These are phyloP conservation scores for Gerris buenoi DNA, from an alignment of 1,140 invertebrate species.

Conservation along the genomic window DNA sequence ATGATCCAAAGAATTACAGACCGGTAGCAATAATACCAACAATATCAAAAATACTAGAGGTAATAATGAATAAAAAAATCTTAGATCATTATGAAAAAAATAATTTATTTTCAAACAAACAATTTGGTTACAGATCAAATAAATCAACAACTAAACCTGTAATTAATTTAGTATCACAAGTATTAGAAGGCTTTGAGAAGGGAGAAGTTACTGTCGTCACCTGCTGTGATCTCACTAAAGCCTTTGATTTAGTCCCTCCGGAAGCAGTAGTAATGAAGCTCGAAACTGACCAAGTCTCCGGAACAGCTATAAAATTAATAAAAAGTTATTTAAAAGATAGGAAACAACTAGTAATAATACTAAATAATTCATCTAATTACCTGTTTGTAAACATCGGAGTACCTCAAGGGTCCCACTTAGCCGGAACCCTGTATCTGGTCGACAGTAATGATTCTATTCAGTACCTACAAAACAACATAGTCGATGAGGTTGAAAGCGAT, in stretches of 20 bases:
- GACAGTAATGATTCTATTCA: neutral
- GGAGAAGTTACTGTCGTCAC: conserved; percentile 15
- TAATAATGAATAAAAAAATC: conserved; percentile 19
- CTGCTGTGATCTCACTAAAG: conserved; percentile 25
- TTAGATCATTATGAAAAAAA: conserved; percentile 18
- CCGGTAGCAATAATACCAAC: conserved; percentile 21
- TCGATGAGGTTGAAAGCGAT: neutral
- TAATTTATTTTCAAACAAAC: conserved; percentile 17
- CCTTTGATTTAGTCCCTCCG: conserved; percentile 25
- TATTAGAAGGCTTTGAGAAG: conserved; percentile 16
- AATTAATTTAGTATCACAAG: conserved; percentile 15
- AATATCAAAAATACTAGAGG: conserved; percentile 24
- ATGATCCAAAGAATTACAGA: conserved; percentile 18
- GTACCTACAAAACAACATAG: neutral
- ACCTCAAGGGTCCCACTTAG: neutral
- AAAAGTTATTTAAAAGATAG: neutral
- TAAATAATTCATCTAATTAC: neutral
- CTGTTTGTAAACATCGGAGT: neutral
- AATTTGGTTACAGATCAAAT: conserved; percentile 22
- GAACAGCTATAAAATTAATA: neutral
- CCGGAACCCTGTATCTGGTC: neutral
- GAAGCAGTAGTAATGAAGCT: conserved; percentile 21
- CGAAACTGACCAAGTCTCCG: conserved; percentile 1
- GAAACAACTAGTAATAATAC: neutral
- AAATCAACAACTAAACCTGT: conserved; percentile 19